Conservation (phyloP, 1,140 invertebrate genomes). For the Oryctes rhinoceros region DNA sequence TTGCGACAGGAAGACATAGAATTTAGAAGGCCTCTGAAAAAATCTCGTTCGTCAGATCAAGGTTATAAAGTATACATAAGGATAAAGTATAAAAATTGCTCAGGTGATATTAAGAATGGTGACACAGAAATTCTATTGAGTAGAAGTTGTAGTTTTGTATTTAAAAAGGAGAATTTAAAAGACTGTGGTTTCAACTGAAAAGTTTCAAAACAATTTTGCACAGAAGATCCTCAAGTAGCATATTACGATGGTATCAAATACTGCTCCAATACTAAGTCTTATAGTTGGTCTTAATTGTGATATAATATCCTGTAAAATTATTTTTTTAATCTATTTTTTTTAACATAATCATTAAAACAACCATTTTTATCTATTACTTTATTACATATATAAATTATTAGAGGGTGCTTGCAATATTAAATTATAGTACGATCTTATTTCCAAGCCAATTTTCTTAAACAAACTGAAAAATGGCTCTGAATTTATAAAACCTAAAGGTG, state of each 20-base stretch:
- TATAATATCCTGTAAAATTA: background rate
- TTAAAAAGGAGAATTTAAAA: constrained; percentile 82
- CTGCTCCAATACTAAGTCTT: constrained; percentile 30
- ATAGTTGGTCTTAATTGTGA: constrained; percentile 29
- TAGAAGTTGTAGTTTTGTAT: constrained; percentile 66
- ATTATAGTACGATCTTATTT: constrained; percentile 21
- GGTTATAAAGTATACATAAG: no score
- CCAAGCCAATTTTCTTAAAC: constrained; percentile 46
- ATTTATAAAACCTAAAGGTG: constrained; percentile 54
- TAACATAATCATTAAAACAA: background rate
- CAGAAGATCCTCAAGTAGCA: constrained; percentile 66
- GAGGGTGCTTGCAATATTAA: constrained; percentile 33
- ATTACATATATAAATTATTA: constrained; percentile 55
- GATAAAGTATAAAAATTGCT: constrained; percentile 56
- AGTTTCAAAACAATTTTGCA: constrained; percentile 76
- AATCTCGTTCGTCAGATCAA: constrained; percentile 48
- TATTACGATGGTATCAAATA: constrained; percentile 75
- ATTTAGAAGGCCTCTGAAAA: constrained; percentile 77
- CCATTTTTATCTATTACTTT: constrained; percentile 1
- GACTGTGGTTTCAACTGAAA: constrained; percentile 78
- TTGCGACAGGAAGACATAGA: constrained; percentile 86
- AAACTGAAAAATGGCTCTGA: constrained; percentile 49
- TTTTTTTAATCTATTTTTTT: background rate
- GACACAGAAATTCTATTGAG: constrained; percentile 61
- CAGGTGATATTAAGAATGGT: constrained; percentile 52